These are phyloP conservation scores for Stichopus chloronotus DNA, from an alignment of 35 echinoderm and acorn worm species.

Conservation along the genomic window DNA sequence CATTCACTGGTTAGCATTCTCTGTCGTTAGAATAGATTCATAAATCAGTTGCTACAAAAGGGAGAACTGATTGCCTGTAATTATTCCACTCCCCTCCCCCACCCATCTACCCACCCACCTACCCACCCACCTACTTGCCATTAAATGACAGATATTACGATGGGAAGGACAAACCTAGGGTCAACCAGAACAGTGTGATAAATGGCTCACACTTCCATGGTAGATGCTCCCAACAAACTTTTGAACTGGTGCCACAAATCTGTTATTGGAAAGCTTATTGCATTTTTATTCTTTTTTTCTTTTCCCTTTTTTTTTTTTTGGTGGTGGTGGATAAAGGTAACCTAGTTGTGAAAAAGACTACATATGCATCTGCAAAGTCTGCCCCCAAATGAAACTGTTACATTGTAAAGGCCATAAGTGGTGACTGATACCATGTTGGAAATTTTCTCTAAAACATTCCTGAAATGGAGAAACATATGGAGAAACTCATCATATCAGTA, in stretches of 20 bases:
- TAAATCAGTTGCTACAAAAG: slow-evolving; percentile 37
- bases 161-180: not conserved
- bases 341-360: too few relatives aligned
- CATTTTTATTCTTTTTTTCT: too few relatives aligned
- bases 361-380: too few relatives aligned
- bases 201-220: slow-evolving; percentile 26
- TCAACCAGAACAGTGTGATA: slow-evolving; percentile 12
- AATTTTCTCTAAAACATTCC: too few relatives aligned
- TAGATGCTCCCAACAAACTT: slow-evolving; percentile 7
- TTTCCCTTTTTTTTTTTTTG: too few relatives aligned
- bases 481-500: too few relatives aligned
- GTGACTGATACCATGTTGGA: too few relatives aligned
- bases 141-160: slow-evolving; percentile 16
- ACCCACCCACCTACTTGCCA: not conserved
- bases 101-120: not conserved
- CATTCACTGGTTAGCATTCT: not conserved
- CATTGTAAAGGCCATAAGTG: too few relatives aligned
- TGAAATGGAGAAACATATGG: too few relatives aligned
- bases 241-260: slow-evolving; percentile 16
- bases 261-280: slow-evolving; percentile 5
- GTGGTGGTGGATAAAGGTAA: too few relatives aligned
- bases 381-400: too few relatives aligned
- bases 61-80: not conserved
- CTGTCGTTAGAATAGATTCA: not conserved
- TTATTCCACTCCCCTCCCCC: not conserved